Conservation (phyloP, 2,113 vertebrate genomes). For the Chrysochloris asiatica region DNA sequence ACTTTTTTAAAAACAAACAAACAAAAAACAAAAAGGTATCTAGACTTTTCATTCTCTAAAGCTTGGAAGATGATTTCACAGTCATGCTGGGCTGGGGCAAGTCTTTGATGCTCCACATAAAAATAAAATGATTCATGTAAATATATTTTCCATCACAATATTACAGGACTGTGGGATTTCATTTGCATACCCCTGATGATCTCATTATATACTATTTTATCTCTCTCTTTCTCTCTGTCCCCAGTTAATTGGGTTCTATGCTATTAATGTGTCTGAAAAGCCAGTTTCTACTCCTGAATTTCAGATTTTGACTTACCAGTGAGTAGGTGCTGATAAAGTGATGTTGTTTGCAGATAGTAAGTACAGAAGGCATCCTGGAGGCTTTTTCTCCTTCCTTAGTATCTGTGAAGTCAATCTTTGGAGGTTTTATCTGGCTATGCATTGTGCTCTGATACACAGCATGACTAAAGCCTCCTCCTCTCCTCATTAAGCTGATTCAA, state of each 20-base stretch:
- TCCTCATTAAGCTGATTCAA: constrained; percentile 60
- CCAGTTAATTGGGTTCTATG: constrained; percentile 73
- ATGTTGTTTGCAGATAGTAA: constrained; percentile 39
- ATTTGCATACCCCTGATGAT: constrained; percentile 74
- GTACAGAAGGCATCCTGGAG: constrained; percentile 37
- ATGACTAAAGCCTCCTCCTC: background rate
- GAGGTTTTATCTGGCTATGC: constrained; percentile 46
- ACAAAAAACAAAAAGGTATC: too few relatives aligned
- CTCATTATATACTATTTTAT: constrained; percentile 75
- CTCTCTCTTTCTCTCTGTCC: constrained; percentile 60
- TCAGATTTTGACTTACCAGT: constrained; percentile 52
- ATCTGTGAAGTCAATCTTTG: constrained; percentile 43
- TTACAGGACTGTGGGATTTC: constrained; percentile 40
- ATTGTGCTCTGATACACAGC: background rate
- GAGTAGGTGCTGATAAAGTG: constrained; percentile 53
- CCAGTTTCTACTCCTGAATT: constrained; percentile 44
- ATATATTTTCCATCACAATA: constrained; percentile 56
- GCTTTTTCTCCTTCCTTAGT: constrained; percentile 52
- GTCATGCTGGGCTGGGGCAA: background rate
- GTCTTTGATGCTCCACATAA: background rate
- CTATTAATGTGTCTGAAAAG: constrained; percentile 62
- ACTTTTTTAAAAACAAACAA: too few relatives aligned
- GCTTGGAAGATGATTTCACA: background rate
- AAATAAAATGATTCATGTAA: constrained; percentile 52
- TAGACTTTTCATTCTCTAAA: background rate